Evolutionary conservation across 2,888 invertebrate genomes (phyloP).

Genomic region (Amphiduros pacificus): DNA sequence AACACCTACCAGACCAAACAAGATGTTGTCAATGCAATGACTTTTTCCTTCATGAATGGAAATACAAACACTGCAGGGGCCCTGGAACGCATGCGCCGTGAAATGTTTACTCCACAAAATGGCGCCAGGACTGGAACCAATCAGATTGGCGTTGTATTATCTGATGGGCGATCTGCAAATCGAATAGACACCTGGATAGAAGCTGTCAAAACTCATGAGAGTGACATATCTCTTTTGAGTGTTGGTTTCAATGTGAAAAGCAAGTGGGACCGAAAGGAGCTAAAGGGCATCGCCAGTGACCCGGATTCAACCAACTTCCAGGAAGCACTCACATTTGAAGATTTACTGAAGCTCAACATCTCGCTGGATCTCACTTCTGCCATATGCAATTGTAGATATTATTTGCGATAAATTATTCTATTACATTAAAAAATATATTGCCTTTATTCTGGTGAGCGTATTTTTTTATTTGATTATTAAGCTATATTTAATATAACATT

Average conservation of each 20-base stretch:
- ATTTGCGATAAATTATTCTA: no score
- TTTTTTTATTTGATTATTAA: no score
- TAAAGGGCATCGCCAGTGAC: slow-evolving; percentile 27
- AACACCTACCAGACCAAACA: not conserved
- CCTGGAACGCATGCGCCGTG: not conserved
- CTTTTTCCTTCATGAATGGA: slow-evolving; percentile 13
- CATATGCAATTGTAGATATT: no score
- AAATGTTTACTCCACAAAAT: slow-evolving; percentile 9
- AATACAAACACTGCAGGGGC: slow-evolving; percentile 16
- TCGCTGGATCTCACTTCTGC: no score
- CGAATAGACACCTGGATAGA: not conserved
- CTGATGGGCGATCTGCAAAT: slow-evolving; percentile 1
- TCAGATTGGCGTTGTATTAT: slow-evolving; percentile 5
- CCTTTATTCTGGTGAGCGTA: no score
- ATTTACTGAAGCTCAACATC: no score
- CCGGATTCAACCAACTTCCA: no score
- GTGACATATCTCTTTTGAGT: slow-evolving; percentile 4
- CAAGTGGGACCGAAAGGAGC: slow-evolving; percentile 19
- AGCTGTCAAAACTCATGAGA: not conserved
- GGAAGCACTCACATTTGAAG: no score
- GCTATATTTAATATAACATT: no score
- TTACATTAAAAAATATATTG: no score
- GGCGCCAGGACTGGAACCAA: not conserved
- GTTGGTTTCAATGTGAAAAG: slow-evolving; percentile 22
- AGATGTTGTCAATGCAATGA: slow-evolving; percentile 10